A percentile compares a stretch with the other conserved stretches of the same genome.
phyloP scores from a whole-genome alignment of 2,797 vertebrate species.

The Neoniphon sammara region DNA sequence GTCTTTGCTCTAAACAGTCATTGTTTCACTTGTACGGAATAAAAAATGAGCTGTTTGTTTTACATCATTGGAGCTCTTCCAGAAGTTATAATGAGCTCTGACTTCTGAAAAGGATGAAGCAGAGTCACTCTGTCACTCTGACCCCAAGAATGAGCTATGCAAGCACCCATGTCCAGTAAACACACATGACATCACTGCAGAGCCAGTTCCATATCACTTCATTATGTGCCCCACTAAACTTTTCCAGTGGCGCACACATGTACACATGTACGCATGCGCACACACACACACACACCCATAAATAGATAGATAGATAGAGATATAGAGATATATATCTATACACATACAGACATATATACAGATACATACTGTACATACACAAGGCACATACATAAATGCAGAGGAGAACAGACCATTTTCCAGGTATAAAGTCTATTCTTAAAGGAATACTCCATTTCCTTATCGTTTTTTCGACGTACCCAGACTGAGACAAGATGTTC shows the following conservation, averaged over 20 bases:
- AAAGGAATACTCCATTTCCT: too few relatives aligned
- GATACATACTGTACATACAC: not conserved
- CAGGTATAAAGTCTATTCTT: slow-evolving; percentile 16
- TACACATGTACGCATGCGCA: too few relatives aligned
- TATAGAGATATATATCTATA: slow-evolving; percentile 1
- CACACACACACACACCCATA: not conserved
- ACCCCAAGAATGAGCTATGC: slow-evolving; percentile 33
- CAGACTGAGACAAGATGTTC: too few relatives aligned
- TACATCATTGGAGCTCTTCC: slow-evolving; percentile 42
- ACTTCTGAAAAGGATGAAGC: slow-evolving; percentile 45
- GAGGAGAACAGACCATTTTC: not conserved
- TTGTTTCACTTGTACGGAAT: slow-evolving; percentile 40
- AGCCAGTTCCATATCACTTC: slow-evolving; percentile 47
- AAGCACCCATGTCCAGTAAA: slow-evolving; percentile 49
- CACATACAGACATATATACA: slow-evolving; percentile 25
- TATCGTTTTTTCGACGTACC: too few relatives aligned
- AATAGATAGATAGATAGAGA: slow-evolving; percentile 12
- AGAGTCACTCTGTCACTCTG: slow-evolving; percentile 34
- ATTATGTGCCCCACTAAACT: slow-evolving; percentile 32
- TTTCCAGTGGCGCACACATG: slow-evolving; percentile 34
- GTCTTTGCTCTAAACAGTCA: slow-evolving; percentile 35
- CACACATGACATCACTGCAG: slow-evolving; percentile 58
- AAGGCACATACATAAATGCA: slow-evolving; percentile 13
- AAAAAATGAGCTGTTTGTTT: slow-evolving; percentile 47
- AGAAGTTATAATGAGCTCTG: slow-evolving; percentile 55